Conservation (phyloP, 1,140 invertebrate genomes). For the Idris sp. region DNA sequence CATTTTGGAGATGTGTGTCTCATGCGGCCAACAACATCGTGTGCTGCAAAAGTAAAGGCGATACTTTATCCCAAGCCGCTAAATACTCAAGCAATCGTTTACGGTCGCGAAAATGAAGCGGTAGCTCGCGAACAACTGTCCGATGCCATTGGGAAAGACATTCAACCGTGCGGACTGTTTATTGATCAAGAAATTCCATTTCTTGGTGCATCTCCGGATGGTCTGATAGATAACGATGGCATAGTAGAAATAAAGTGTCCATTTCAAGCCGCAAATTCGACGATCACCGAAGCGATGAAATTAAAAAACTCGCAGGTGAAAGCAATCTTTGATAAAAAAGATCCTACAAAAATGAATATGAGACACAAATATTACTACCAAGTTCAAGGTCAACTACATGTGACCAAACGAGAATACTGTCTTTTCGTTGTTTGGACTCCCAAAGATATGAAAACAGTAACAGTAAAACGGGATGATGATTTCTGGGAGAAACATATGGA, state of each 20-base stretch:
- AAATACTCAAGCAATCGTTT: conserved; percentile 52
- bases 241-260: conserved; percentile 71
- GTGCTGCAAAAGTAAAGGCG: neutral
- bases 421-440: conserved; percentile 52
- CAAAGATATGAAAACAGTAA: conserved; percentile 23
- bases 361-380: too few species aligned
- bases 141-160: conserved; percentile 4
- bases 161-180: conserved; percentile 70
- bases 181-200: conserved; percentile 66
- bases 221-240: conserved; percentile 62
- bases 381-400: too few species aligned
- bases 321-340: conserved; percentile 37
- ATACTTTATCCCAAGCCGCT: neutral
- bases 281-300: conserved; percentile 46
- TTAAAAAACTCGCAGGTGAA: conserved; percentile 3
- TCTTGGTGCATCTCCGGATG: conserved; percentile 74
- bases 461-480: conserved; percentile 45
- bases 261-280: conserved; percentile 36
- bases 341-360: too few species aligned
- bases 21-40: conserved; percentile 1
- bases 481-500: conserved; percentile 60
- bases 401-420: conserved; percentile 28
- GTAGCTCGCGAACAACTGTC: conserved; percentile 61
- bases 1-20: neutral
- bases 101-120: conserved; percentile 66